Base-by-base conservation (phyloP, 2,797 vertebrate genomes). In the Enteromius trimaculatus region DNA sequence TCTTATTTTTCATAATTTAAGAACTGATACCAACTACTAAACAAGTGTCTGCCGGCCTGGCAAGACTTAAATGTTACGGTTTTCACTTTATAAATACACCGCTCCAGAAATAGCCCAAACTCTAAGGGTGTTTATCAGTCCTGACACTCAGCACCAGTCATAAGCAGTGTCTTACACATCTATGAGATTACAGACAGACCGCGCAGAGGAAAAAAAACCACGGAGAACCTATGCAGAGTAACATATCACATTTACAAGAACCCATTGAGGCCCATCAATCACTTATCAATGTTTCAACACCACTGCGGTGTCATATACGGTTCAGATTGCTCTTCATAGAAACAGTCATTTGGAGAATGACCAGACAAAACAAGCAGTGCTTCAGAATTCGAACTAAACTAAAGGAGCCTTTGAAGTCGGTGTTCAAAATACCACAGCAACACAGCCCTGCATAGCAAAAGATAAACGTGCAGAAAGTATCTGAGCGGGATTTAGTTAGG, bases 401-500 rank as follows among this genome's bases (percentile, higher is more conserved):
- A 53, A 77, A 76, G 55, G 47, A 53, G n/a, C 3, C 1, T 39
- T 65, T 84, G 21, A 51, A 62, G 55, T 51, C 34, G 11, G n/a
- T 23, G 5, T 58, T 69, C 71, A 37, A 78, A 88, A 89, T 90
- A 77, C 29, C 16, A 6, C 88, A 88, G 88, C 89, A 84, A 90
- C 89, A 89, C 85, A 44, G 37, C 44, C 44, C 31, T 79, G 80
- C 37, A 65, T 19, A 19, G 62, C 6, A 78, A 66, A 80, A 55
- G 58, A 69, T 62, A 79, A 76, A 68, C 14, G 42, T 4, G 51
- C 19, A 39, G 89, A 88, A 85, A 83, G 64, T 82, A 77, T 71
- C 79, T 68, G 68, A 86, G 85, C 83, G 26, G 86, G 88, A 88
- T 91, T 93, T 93, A 88, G 90, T 89, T 75, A 90, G 74, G 77